Base-by-base conservation (phyloP, 2,888 invertebrate genomes). In the Halictus quadricinctus region DNA sequence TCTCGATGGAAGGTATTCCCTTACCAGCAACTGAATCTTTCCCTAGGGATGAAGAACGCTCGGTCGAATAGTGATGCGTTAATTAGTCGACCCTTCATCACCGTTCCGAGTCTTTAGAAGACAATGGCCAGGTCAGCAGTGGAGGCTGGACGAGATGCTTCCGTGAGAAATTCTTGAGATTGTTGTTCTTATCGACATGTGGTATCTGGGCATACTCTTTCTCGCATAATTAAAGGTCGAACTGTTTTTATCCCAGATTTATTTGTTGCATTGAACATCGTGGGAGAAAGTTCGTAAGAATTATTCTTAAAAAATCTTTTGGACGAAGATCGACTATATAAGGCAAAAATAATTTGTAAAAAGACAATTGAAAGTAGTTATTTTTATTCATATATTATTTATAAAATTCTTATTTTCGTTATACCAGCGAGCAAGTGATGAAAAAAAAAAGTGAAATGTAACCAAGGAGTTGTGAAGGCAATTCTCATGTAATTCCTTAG, bases 31-130 rank as follows among this genome's bases (percentile, higher is more conserved):
- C 43, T 25, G 60, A 8, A 25, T 10, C 43, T 18, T 10, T 46
- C 21, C 60, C 75, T 6, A 18, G n/a, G 41, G 46, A 12, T 18
- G 64, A 64, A 46, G n/a, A n/a, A 50, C 41, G 54, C 46, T 64
- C 50, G 46, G 50, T 46, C 29, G 79, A 79, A 72, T 79, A 12
- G 60, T 60, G 79, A 79, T 41, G 54, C 66, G 50, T 79, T 74
- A 74, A 79, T 79, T 79, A 79, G 60, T 36, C 60, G 79, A 15
- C 43, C 66, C 25, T 41, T 41, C 69, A 36, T 25, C 74, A 4
- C 54, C 12, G n/a, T 12, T 66, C 21, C 21, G 13, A 25, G 64
- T 66, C 66, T 74, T 66, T 66, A 29, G 18, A 21, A 54, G 43
- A 79, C 73, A 69, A 74, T 74, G 66, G 74, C 43, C 64, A 15